Base-by-base conservation (phyloP, 2,888 invertebrate species). In the Carabus problematicus region DNA sequence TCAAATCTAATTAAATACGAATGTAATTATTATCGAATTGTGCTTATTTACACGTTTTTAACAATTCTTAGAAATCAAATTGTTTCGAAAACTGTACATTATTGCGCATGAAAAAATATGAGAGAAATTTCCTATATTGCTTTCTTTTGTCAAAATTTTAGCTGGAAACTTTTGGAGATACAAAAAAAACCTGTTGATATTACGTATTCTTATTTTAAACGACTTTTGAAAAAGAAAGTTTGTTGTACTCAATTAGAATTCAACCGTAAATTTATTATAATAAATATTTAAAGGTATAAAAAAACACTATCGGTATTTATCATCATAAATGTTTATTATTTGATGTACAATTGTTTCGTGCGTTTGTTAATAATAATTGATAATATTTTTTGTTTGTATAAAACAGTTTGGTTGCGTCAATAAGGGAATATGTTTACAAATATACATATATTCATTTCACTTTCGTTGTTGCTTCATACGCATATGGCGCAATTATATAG, bases 401-500 rank as follows among this genome's bases (percentile, higher is more conserved):
- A 45, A 45, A 45, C 45, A 45, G 7, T 12, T 3, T 6, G n/a
- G 7, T 12, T 45, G 14, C 45, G 6, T 45, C n/a, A 45, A 2
- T 12, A 45, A 6, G 29, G 29, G 29, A 6, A 6, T 29, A 3
- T 29, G 6, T 29, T 29, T 29, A 29, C 29, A 29, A 29, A 29
- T 29, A n/a, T n/a, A 29, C 29, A 29, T 29, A 29, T 6, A 55
- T 64, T 43, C 64, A 64, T 64, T 64, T 64, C 64, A 64, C 64
- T 64, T 64, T 64, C 64, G 56, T 47, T 42, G 56, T 64, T 64
- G 64, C 64, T 45, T 56, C 55, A 64, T 42, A 9, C 14, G 16
- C 16, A 4, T 64, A 55, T 64, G 64, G 56, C 56, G 64, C 55
- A 64, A 64, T 56, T 55, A 45, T 63, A 39, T 49, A 41, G 29